Evolutionary conservation across 2,797 vertebrate genomes (phyloP).

Genomic region (Kryptolebias ocellatus): DNA sequence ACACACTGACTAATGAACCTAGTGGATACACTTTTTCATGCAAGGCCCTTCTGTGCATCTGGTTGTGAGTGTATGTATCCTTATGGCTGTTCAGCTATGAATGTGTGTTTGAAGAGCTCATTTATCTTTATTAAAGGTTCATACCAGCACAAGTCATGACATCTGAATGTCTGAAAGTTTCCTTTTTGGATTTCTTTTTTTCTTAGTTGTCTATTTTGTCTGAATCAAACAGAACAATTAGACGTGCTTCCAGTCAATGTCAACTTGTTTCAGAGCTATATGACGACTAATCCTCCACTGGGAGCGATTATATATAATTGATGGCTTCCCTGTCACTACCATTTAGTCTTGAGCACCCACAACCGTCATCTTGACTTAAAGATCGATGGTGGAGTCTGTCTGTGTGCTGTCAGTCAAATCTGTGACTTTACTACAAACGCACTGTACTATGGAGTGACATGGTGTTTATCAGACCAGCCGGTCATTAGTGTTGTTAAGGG

Average conservation of each 20-base stretch:
- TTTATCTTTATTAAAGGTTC: constrained; percentile 62
- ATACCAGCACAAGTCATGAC: constrained; percentile 46
- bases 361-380: constrained; percentile 65
- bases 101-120: constrained; percentile 32
- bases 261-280: constrained; percentile 60
- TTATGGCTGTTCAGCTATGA: constrained; percentile 16
- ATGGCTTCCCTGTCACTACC: constrained; percentile 69
- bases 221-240: constrained; percentile 72
- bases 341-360: constrained; percentile 71
- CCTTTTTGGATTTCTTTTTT: constrained; percentile 25
- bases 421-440: constrained; percentile 39
- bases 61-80: constrained; percentile 1
- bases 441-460: constrained; percentile 44
- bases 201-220: constrained; percentile 47
- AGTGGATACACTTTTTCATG: constrained; percentile 49
- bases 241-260: constrained; percentile 51
- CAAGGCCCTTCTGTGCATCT: constrained; percentile 10
- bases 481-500: constrained; percentile 44
- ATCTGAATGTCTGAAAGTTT: constrained; percentile 51
- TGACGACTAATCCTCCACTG: constrained; percentile 58
- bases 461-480: constrained; percentile 47
- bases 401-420: constrained; percentile 73
- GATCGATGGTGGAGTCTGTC: constrained; percentile 69
- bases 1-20: constrained; percentile 74
- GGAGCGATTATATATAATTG: constrained; percentile 75